Evolutionary conservation across 2,113 vertebrate species (phyloP).

Genomic region (Phodopus roborovskii): DNA sequence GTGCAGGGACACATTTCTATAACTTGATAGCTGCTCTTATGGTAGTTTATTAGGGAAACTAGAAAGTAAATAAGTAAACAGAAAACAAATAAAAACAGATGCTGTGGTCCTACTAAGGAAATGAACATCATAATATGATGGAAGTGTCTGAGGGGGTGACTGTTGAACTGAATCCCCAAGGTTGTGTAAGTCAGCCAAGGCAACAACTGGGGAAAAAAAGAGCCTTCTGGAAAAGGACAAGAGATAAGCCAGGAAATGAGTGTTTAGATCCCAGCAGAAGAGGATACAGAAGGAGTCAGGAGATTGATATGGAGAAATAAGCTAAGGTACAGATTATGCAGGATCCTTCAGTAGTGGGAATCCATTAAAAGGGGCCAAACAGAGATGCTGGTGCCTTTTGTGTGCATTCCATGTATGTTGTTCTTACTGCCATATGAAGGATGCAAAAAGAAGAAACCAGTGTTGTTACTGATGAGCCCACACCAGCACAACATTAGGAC

Average conservation of each 20-base stretch:
- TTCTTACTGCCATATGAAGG: neutral
- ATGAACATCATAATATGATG: neutral
- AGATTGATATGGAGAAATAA: neutral
- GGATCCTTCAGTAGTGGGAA: neutral
- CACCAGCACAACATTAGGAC: neutral
- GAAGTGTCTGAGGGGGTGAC: neutral
- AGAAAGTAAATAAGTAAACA: neutral
- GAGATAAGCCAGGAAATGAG: neutral
- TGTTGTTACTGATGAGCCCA: neutral
- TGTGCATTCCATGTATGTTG: neutral
- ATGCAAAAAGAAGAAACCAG: neutral
- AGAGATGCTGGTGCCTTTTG: neutral
- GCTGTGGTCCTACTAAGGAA: neutral
- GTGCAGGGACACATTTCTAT: neutral
- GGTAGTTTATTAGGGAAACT: neutral
- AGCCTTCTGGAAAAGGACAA: neutral
- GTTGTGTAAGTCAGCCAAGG: neutral
- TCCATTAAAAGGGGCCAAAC: neutral
- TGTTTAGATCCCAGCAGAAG: neutral
- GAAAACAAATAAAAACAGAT: neutral
- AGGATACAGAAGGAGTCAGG: fast-evolving
- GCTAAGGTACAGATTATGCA: neutral
- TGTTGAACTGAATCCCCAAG: neutral
- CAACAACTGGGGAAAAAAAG: neutral
- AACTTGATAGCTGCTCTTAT: neutral